Conservation (phyloP, 2,113 vertebrate species). For the Serilophus lunatus region DNA sequence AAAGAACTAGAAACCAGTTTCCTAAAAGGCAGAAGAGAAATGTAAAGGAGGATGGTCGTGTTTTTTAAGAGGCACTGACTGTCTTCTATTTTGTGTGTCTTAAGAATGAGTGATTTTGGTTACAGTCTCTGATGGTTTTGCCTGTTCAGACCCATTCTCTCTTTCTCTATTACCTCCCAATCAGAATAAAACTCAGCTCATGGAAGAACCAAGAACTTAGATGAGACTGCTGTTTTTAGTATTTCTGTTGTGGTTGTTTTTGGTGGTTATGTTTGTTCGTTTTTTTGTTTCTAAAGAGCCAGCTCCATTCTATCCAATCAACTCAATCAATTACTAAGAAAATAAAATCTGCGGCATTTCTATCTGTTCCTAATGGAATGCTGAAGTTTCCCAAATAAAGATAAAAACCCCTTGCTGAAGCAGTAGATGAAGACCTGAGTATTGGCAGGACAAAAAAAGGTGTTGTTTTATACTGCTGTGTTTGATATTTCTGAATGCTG, state of each 20-base stretch:
- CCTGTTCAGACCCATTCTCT: background rate
- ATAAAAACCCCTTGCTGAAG: background rate
- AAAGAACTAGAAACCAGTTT: background rate
- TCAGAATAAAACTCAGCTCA: background rate
- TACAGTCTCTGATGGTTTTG: background rate
- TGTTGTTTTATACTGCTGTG: background rate
- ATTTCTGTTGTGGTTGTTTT: no score
- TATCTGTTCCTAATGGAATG: background rate
- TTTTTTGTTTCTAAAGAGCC: background rate
- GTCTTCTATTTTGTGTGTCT: background rate
- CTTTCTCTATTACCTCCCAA: background rate
- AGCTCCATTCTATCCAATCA: background rate
- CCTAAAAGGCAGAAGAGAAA: background rate
- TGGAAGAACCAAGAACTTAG: background rate
- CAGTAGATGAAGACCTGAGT: background rate
- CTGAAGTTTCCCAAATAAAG: background rate
- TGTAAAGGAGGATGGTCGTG: rapidly evolving
- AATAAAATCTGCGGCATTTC: background rate
- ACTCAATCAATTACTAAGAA: background rate
- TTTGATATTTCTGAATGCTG: background rate
- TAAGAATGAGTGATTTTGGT: background rate
- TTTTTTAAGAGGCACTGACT: background rate
- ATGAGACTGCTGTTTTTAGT: background rate
- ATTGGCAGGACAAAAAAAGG: background rate
- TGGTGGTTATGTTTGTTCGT: no score